phyloP scores from a whole-genome alignment of 1,140 invertebrate genomes.

The Pachypeltis micranthus region DNA sequence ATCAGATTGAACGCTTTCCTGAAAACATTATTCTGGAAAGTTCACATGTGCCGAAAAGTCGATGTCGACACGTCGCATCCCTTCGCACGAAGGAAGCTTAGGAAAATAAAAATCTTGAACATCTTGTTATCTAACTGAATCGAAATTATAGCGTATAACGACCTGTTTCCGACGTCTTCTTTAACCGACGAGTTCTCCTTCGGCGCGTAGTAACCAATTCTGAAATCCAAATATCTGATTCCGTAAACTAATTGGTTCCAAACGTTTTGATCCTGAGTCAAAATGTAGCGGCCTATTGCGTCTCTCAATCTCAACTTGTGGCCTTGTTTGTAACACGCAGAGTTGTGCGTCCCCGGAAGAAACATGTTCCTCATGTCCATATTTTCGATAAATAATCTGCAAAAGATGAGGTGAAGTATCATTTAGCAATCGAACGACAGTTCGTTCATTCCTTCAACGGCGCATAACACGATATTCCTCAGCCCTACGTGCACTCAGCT shows the following conservation, averaged over 20 bases:
- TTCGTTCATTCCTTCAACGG: too few relatives aligned
- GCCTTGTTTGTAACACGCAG: conserved; percentile 43
- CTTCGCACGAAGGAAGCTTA: too few relatives aligned
- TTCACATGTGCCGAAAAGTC: too few relatives aligned
- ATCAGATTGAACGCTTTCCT: too few relatives aligned
- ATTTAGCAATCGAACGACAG: conserved; percentile 8
- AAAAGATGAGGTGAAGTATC: too few relatives aligned
- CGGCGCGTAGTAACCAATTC: conserved; percentile 45
- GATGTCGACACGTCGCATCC: too few relatives aligned
- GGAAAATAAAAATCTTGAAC: too few relatives aligned
- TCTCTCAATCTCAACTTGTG: conserved; percentile 33
- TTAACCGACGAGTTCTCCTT: conserved; percentile 26
- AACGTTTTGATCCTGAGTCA: conserved; percentile 60
- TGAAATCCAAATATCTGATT: conserved; percentile 66
- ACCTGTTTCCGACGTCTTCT: conserved; percentile 5
- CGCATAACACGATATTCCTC: too few relatives aligned
- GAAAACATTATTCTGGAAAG: too few relatives aligned
- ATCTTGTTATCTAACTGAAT: too few relatives aligned
- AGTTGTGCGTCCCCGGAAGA: conserved; percentile 58
- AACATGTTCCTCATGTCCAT: conserved; percentile 44
- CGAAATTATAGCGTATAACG: too few relatives aligned
- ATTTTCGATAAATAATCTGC: conserved; percentile 39
- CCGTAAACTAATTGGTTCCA: conserved; percentile 69
- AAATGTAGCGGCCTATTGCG: conserved; percentile 37
- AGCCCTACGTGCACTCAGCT: too few relatives aligned